Evolutionary conservation across 2,888 invertebrate genomes (phyloP).

Genomic region (Plagodis pulveraria): DNA sequence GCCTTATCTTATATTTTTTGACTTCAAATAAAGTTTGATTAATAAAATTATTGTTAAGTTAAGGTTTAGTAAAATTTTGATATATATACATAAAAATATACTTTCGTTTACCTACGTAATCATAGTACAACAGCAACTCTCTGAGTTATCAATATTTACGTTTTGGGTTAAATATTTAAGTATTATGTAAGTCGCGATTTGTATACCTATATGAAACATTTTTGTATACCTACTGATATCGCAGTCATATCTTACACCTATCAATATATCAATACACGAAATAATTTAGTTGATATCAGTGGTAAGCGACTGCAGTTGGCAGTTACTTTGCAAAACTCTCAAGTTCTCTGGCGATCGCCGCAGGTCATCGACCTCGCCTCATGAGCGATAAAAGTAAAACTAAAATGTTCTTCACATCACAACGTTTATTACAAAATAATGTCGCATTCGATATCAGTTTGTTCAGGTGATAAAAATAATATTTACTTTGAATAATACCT

Average conservation of each 20-base stretch:
- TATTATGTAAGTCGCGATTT: too few relatives aligned
- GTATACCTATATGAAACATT: too few relatives aligned
- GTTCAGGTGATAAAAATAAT: slow-evolving; percentile 31
- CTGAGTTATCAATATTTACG: too few relatives aligned
- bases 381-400: slow-evolving; percentile 79
- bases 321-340: slow-evolving; percentile 50
- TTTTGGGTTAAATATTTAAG: too few relatives aligned
- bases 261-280: slow-evolving; percentile 11
- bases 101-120: too few relatives aligned
- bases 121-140: too few relatives aligned
- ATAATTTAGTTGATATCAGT: slow-evolving; percentile 25
- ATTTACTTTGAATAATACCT: slow-evolving; percentile 2
- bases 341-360: slow-evolving; percentile 50
- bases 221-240: too few relatives aligned
- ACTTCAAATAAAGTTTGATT: too few relatives aligned
- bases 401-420: slow-evolving; percentile 61
- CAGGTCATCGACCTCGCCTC: slow-evolving; percentile 55
- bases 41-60: too few relatives aligned
- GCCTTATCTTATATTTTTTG: too few relatives aligned
- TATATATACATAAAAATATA: too few relatives aligned
- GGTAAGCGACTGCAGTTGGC: slow-evolving; percentile 35
- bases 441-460: slow-evolving; percentile 40
- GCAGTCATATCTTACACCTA: not conserved
- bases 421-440: slow-evolving; percentile 51
- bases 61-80: too few relatives aligned